Evolutionary conservation across 1,140 invertebrate species (phyloP), one percentile per base, ranked within the genome.

Genomic region (Eufriesea mexicana): DNA sequence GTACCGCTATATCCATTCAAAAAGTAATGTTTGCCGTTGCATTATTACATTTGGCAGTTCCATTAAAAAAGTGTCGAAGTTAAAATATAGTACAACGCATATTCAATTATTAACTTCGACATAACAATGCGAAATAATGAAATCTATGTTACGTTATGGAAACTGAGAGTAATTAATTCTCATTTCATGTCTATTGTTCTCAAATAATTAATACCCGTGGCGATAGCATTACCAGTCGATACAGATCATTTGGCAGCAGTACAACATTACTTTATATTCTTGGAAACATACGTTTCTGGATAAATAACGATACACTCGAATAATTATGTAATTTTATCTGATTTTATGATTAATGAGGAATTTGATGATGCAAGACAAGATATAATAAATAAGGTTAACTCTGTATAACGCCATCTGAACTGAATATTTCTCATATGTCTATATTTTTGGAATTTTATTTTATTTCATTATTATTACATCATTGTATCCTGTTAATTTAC

Each of bases 111-210:
- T 68, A 64, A n/a, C 47, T 18, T 47, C 2, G 2, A 1, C 9
- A 9, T 6, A 55, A 55, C 49, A 66, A 54, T 49, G 54, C 61
- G 16, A 64, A 57, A 75, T 62, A 57, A 66, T 57, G 61, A 16
- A 54, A 55, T 66, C 8, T 75, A 54, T 28, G 28, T 18, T 20
- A 42, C 51, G 25, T 75, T 49, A 81, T 55, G 47, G 49, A 25
- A 54, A 8, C 55, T 49, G 23, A 49, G 16, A 18, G n/a, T 7
- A 73, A 66, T 81, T 66, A 75, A 81, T 75, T 75, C 70, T n/a
- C 71, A 18, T n/a, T 6, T 28, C 20, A 25, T n/a, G 47, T 28
- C 35, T 75, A 64, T 55, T 75, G 61, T 81, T 28, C 14, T 55
- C n/a, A 42, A 66, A 55, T 75, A 75, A 81, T 81, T 81, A 28